Percentiles rank a stretch among this genome's conserved stretches.
phyloP scores from a whole-genome alignment of 23 tunicate species.

The Ascidia mentula region DNA sequence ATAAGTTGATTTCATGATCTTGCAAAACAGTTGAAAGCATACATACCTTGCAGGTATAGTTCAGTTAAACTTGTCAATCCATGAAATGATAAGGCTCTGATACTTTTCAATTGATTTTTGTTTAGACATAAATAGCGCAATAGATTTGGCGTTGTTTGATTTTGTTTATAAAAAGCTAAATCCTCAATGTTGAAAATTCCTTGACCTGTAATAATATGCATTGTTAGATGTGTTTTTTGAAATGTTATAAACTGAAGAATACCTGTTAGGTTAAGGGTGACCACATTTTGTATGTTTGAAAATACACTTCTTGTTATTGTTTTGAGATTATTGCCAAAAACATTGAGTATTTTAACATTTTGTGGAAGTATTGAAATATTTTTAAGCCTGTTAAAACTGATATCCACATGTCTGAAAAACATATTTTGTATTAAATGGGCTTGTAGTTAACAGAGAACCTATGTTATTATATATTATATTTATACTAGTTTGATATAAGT shows the following conservation, averaged over 20 bases:
- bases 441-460: too few species aligned
- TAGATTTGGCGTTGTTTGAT: neutral
- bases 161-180: neutral
- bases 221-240: neutral
- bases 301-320: neutral
- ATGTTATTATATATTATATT: too few species aligned
- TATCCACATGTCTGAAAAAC: constrained; percentile 14
- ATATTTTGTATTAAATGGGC: too few species aligned
- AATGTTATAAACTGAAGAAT: neutral
- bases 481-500: too few species aligned
- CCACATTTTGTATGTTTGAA: neutral
- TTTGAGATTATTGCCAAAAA: constrained; percentile 9
- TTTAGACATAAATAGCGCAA: neutral
- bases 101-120: neutral
- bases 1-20: too few species aligned
- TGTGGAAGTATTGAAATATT: neutral
- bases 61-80: neutral
- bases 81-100: neutral
- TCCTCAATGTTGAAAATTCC: constrained; percentile 2
- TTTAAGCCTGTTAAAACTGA: constrained; percentile 11
- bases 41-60: neutral
- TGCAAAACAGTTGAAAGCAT: too few species aligned
- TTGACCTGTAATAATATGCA: constrained; percentile 8
- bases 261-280: constrained; percentile 14
- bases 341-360: neutral